Base-by-base conservation (phyloP, 1,140 invertebrate species). In the Acromyrmex charruanus region DNA sequence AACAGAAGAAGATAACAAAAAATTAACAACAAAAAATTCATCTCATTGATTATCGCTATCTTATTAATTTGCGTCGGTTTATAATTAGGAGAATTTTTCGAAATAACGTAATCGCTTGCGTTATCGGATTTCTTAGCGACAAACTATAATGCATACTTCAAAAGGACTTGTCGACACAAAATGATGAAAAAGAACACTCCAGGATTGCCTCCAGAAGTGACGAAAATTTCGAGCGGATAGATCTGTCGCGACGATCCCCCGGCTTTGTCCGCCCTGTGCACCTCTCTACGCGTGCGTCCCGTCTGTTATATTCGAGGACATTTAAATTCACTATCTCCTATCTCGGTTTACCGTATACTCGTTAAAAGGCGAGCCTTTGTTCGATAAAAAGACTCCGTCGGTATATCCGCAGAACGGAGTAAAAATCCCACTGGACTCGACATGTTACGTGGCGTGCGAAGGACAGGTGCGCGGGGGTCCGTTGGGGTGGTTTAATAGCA, bases 401-500 rank as follows among this genome's bases (percentile, higher is more conserved):
- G 58, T 75, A 66, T 86, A 80, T 28, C 77, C 53, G 71, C 77
- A 63, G 81, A 84, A 72, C 49, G 80, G 39, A 68, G 80, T 74
- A 68, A 88, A 87, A 82, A 77, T 91, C 66, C 51, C 69, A 86
- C 74, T 71, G 75, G 53, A 58, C 61, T 77, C 35, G 59, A 53
- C 65, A 77, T 77, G 61, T 91, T 86, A 81, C 77, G 35, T 77
- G 82, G 35, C 79, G 77, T 63, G 84, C 84, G 85, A 85, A 87
- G 63, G 66, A 89, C 87, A 92, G 86, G 91, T 91, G 86, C 61
- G 74, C 89, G 75, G 44, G 59, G 68, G 31, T 63, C 39, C 53
- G 58, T 35, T 58, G 69, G 88, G 74, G 88, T 82, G 25, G 65
- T 74, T 89, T 87, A 90, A 93, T 92, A 88, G 68, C 85, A 63